Evolutionary conservation across 37 sponge, comb jelly and placozoan species (phyloP), one percentile per base, ranked within the genome.

Genomic region (Ianthella basta): DNA sequence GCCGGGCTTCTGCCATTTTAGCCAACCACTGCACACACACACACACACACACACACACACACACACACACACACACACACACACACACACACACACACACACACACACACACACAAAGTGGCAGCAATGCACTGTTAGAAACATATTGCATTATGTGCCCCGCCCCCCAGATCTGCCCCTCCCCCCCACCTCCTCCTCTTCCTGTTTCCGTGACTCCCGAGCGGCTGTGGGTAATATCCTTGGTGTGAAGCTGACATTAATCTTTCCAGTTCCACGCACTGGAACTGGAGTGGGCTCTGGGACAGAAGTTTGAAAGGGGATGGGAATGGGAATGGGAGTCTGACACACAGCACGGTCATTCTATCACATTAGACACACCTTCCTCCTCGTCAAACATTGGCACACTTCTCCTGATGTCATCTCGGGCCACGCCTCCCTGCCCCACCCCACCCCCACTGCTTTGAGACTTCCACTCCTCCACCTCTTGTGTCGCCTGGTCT

Each of bases 141-240:
- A 33, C 15, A 15, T n/a, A n/a, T n/a, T n/a, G n/a, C n/a, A n/a
- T n/a, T 40, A 30, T 10, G 32, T 23, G 32, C 75, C 40, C 56
- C 8, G 30, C 23, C 66, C 14, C 23, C 23, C 23, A 16, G 20
- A 64, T 16, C n/a, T n/a, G n/a, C n/a, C n/a, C 8, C 20, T 29
- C 66, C 23, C 66, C 60, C 81, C 36, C 27, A 82, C 83, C 44
- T 93, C 94, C 66, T 98, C 89, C 59, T 98, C 98, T 65, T 95
- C 94, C 20, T 79, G 60, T 59, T 73, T 86, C 34, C 82, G 88
- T 5, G 97, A 94, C 79, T 99, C 99, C 60, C 99, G 79, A 8
- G 95, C 95, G 64, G 99, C 94, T 63, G 97, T 97, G 0, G 97
- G 88, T 79, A 99, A 97, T 6, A 63, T n/a, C 12, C 99, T 87